Evolutionary conservation across 1,140 invertebrate species (phyloP).

Genomic region (Solenopsis invicta): DNA sequence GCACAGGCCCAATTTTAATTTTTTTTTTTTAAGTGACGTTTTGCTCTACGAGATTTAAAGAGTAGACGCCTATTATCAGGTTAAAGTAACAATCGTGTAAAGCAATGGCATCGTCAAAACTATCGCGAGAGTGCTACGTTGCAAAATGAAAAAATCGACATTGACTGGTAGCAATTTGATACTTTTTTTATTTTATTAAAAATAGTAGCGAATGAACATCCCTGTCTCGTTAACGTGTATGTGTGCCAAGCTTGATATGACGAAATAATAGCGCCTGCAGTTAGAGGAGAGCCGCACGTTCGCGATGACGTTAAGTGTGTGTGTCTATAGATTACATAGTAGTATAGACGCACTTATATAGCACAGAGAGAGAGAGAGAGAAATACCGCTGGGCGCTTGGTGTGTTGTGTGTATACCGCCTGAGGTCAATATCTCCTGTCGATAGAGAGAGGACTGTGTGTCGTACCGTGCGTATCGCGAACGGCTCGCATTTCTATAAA

Average conservation of each 20-base stretch:
- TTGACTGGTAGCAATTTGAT: background rate
- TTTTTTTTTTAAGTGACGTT: no score
- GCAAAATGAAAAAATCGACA: slow-evolving; percentile 9
- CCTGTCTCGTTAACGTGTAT: slow-evolving; percentile 7
- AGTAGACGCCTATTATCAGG: no score
- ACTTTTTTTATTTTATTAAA: slow-evolving; percentile 20
- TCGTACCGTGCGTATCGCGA: background rate
- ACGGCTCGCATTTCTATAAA: slow-evolving; percentile 60
- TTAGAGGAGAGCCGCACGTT: slow-evolving; percentile 38
- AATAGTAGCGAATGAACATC: slow-evolving; percentile 1
- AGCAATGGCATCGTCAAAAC: background rate
- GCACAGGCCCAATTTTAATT: no score
- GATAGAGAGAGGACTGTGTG: slow-evolving; percentile 62
- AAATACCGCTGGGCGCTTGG: slow-evolving; percentile 23
- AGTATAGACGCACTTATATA: slow-evolving; percentile 18
- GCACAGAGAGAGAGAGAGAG: background rate
- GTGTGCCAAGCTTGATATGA: slow-evolving; percentile 34
- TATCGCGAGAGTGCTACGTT: background rate
- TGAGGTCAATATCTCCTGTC: slow-evolving; percentile 75
- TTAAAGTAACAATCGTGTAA: background rate
- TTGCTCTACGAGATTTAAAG: no score
- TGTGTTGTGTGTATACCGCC: slow-evolving; percentile 47
- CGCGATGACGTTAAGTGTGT: slow-evolving; percentile 28
- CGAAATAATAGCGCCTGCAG: slow-evolving; percentile 66
- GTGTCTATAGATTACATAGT: slow-evolving; percentile 20